Evolutionary conservation across 1,140 invertebrate species (phyloP).

Genomic region (Chironomus striatipennis): DNA sequence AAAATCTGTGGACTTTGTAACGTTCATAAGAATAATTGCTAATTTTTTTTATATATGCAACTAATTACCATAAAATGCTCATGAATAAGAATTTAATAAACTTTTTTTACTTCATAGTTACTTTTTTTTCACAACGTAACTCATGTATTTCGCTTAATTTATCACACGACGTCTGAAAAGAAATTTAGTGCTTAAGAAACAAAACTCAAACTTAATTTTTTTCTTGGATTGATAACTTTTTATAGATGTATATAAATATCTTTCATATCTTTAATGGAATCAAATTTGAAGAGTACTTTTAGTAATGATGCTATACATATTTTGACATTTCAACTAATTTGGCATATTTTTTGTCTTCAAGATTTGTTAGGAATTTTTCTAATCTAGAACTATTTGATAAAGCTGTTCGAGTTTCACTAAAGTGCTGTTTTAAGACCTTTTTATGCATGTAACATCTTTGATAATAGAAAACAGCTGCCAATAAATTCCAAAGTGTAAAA

Average conservation of each 20-base stretch:
- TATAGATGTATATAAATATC: not conserved
- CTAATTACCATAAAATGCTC: too few relatives aligned
- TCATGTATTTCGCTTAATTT: too few relatives aligned
- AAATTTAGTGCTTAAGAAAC: too few relatives aligned
- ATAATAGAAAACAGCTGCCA: conserved; percentile 76
- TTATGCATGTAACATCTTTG: conserved; percentile 46
- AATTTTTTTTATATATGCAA: not conserved
- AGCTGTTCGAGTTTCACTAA: not conserved
- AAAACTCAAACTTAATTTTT: too few relatives aligned
- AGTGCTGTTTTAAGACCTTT: not conserved
- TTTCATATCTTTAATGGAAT: not conserved
- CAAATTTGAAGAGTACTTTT: not conserved
- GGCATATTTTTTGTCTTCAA: not conserved
- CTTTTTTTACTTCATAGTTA: too few relatives aligned
- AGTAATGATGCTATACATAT: not conserved
- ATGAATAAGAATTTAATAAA: too few relatives aligned
- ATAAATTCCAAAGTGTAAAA: conserved; percentile 83
- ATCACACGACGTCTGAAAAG: too few relatives aligned
- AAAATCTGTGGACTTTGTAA: not conserved
- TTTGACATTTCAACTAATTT: not conserved
- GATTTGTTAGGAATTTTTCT: not conserved
- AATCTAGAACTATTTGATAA: not conserved
- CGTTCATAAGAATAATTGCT: not conserved
- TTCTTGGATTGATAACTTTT: not conserved
- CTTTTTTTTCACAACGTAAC: not conserved